These are phyloP conservation scores for Xanthia icteritia DNA, from an alignment of 2,888 invertebrate species.

Conservation along the genomic window DNA sequence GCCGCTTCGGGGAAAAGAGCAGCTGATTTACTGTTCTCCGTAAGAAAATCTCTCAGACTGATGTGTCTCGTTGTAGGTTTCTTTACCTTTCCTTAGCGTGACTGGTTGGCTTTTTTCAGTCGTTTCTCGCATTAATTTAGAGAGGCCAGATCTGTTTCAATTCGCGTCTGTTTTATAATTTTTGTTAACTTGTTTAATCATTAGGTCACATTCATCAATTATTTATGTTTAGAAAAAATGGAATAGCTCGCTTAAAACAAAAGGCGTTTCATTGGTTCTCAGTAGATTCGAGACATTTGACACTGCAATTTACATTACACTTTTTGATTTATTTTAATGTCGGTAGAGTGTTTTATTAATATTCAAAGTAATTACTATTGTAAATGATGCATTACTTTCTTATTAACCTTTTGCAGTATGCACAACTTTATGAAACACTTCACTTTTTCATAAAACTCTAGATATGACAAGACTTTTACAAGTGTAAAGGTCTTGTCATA, in stretches of 20 bases:
- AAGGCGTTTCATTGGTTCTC: background rate
- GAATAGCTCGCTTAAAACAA: background rate
- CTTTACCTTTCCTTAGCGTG: constrained; percentile 10
- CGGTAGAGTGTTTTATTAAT: background rate
- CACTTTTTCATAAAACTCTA: too few species aligned
- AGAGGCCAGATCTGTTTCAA: background rate
- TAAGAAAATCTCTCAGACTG: constrained; percentile 50
- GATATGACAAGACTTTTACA: too few species aligned
- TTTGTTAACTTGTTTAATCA: background rate
- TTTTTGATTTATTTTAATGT: background rate
- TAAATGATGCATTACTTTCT: background rate
- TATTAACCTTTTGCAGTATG: background rate
- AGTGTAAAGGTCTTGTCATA: background rate
- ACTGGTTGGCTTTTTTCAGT: background rate
- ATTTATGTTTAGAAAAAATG: background rate
- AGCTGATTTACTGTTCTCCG: constrained; percentile 63
- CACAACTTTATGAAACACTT: too few species aligned
- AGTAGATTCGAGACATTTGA: background rate
- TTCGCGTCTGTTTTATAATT: background rate
- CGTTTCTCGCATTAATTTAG: background rate
- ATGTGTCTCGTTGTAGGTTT: constrained; percentile 21
- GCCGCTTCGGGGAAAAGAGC: constrained; percentile 72
- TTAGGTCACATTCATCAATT: background rate
- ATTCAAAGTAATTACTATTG: background rate
- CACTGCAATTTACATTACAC: background rate